Evolutionary conservation across 2,888 invertebrate genomes (phyloP), one percentile per base, ranked within the genome.

Genomic region (Lathronympha strigana): DNA sequence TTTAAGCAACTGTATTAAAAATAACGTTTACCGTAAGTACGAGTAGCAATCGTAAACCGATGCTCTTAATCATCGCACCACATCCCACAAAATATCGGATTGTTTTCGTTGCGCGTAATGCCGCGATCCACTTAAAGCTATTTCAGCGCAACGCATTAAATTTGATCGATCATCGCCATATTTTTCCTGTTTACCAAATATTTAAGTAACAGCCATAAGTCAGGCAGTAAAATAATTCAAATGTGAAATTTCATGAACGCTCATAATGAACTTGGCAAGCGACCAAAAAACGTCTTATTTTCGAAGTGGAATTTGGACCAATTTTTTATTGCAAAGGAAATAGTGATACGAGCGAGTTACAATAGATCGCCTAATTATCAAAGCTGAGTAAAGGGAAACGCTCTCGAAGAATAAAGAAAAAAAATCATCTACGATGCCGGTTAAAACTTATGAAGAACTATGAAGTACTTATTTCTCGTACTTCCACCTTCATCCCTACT

Each of bases 171-270:
- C 89, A 85, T 85, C 82, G 81, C 87, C 85, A 90, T 91, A 91
- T 92, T 92, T 91, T 91, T 91, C 87, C 88, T 90, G 90, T 91
- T 91, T 91, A 92, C 92, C 90, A 90, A 91, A 91, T 91, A 91
- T 91, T 91, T 90, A 91, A 91, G 92, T 91, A 92, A 91, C 90
- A 83, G 88, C 88, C 85, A 91, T 92, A 92, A 91, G 88, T 92
- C 92, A 90, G 91, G 87, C 90, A 90, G 90, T 92, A 92, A 92
- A 92, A 92, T 92, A 92, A 92, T 92, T 92, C 91, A 91, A 92
- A 92, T 92, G 92, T 90, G 90, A 92, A 92, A 91, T 90, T 92
- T 92, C 92, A 92, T 90, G 91, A 92, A 91, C 92, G 88, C 87
- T 91, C 90, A 92, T 92, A 92, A 92, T 92, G 92, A 92, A 92